Evolutionary conservation across 2,113 vertebrate genomes (phyloP), one percentile per base, ranked within the genome.

Genomic region (Cavia porcellus): DNA sequence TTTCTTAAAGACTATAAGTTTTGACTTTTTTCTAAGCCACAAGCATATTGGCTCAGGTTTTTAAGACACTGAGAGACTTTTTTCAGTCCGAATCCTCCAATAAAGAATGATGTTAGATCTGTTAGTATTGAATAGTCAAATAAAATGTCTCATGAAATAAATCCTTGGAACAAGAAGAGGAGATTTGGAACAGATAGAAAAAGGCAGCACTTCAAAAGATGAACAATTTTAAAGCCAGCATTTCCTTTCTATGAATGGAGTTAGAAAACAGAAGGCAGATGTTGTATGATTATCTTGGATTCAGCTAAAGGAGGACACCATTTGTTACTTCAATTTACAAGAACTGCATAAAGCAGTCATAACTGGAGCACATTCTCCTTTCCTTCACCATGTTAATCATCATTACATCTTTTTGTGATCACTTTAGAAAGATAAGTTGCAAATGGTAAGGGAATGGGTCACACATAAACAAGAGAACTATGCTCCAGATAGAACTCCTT

Each of bases 241-340:
- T 91, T 96, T 95, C n/a, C 7, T 90, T 95, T 28, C 0, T 52
- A 38, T 25, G 42, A 59, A 93, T 20, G 28, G n/a, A 6, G 32
- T 25, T 0, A 4, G 72, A 74, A 90, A 97, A 74, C 42, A 94
- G 84, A 91, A 92, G 81, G 85, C 93, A 92, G 95, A 28, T 25
- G 20, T 74, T 86, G 28, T 28, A 0, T 70, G 92, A 92, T 80
- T 88, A 86, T 17, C 0, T 91, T 92, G 55, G 79, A 62, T 24
- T 57, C 8, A 59, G n/a, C 0, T 1, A 57, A 19, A 87, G 62
- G 62, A 95, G 45, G 50, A 45, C 68, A 80, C 42, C 3, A 24
- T 96, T 95, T 96, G 77, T 88, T 95, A 72, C 35, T 94, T 50
- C 68, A 72, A 10, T 97, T 90, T 95, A 55, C 28, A 96, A 61